A percentile compares a stretch with the other conserved stretches of the same genome.
phyloP scores from a whole-genome alignment of 2,113 vertebrate species.

The Amblyopsis rosae region DNA sequence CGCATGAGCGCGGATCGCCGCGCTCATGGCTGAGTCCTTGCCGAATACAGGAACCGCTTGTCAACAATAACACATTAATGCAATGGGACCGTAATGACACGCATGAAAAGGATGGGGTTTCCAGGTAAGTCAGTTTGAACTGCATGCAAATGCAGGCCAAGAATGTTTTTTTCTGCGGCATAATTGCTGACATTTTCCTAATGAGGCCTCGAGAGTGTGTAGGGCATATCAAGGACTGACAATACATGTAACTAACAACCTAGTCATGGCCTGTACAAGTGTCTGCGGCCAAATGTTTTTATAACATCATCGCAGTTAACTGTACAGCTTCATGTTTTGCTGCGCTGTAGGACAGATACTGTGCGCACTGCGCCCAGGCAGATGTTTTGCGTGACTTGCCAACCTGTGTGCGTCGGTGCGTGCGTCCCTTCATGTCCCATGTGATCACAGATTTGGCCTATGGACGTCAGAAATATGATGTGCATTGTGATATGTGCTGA shows the following conservation, averaged over 20 bases:
- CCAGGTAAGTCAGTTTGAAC: constrained; percentile 55
- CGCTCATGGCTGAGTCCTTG: constrained; percentile 54
- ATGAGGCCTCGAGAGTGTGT: constrained; percentile 17
- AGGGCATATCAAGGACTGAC: constrained; percentile 19
- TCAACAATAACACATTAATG: constrained; percentile 17
- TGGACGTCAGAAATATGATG: constrained; percentile 11
- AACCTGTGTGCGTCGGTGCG: constrained; percentile 29
- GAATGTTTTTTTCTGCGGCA: background rate
- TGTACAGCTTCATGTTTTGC: constrained; percentile 13
- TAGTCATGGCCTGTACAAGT: background rate
- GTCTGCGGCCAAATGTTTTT: background rate
- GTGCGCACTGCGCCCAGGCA: constrained; percentile 54
- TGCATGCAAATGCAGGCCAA: background rate
- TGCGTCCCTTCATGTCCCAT: background rate
- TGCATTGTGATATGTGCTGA: background rate
- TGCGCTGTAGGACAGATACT: constrained; percentile 39
- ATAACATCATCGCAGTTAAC: too few species aligned
- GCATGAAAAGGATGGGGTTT: constrained; percentile 5
- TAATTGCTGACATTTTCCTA: constrained; percentile 12
- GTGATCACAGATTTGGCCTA: constrained; percentile 13
- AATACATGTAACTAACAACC: background rate
- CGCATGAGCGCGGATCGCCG: constrained; percentile 47
- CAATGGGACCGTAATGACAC: constrained; percentile 30
- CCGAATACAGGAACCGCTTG: constrained; percentile 23
- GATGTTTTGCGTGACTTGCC: constrained; percentile 44